Evolutionary conservation across 2,888 invertebrate genomes (phyloP), one percentile per base, ranked within the genome.

Genomic region (Apantesis nais): DNA sequence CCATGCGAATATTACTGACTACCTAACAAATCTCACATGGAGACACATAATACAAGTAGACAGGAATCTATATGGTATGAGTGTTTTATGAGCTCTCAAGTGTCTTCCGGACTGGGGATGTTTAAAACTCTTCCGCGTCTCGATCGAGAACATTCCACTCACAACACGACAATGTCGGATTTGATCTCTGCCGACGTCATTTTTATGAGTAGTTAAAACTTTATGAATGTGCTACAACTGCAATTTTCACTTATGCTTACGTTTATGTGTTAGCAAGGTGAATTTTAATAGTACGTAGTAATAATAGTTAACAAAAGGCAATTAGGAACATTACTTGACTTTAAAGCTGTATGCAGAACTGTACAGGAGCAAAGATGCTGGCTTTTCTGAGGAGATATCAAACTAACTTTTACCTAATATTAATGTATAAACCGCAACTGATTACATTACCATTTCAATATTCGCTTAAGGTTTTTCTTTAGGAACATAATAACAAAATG

Each of bases 11-110:
- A 74, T 74, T 75, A 77, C 74, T 71, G 71, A 76, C 75, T 74
- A 74, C 72, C 73, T 74, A 81, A 79, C 79, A 82, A 79, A 83
- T 81, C 79, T 78, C 79, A 68, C 76, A 77, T 74, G 72, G 81
- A 80, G 79, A 78, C 80, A 83, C 78, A 88, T 86, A 88, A 86
- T 82, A 87, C 84, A 88, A 89, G 89, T 74, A 87, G 85, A 87
- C 86, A 85, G 85, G 83, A 83, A 87, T 88, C 86, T 88, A 87
- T 87, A 87, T 84, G 87, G 86, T 88, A 88, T 86, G 90, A 93
- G 92, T 93, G 91, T 91, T 93, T 93, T 93, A 93, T 91, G 92
- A 93, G 90, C 91, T 90, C 92, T 93, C 85, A 87, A 93, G 91
- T 86, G 88, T 86, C 87, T 90, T 89, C 89, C 90, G 88, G 86